Conservation (phyloP, 2,888 invertebrate species). For the Sympetrum striolatum region DNA sequence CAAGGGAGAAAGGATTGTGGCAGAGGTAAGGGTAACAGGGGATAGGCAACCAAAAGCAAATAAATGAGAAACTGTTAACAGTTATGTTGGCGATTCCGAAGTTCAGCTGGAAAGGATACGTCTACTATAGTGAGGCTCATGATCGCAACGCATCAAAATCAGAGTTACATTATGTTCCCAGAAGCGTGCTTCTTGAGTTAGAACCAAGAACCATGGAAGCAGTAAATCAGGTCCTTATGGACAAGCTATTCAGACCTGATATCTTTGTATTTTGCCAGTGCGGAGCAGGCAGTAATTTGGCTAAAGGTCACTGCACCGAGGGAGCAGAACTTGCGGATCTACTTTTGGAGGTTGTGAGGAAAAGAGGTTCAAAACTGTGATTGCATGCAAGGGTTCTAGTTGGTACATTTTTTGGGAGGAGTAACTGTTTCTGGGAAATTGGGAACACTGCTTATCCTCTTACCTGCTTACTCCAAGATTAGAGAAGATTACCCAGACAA, state of each 20-base stretch:
- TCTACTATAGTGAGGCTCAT: slow-evolving; percentile 91
- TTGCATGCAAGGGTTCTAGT: slow-evolving; percentile 71
- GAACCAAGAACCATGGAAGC: slow-evolving; percentile 78
- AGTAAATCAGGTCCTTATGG: slow-evolving; percentile 71
- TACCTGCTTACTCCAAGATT: too few relatives aligned
- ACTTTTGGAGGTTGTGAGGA: slow-evolving; percentile 79
- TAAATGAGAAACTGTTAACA: too few relatives aligned
- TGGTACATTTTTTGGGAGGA: slow-evolving; percentile 81
- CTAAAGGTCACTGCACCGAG: slow-evolving; percentile 69
- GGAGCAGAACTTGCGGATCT: slow-evolving; percentile 86
- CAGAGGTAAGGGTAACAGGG: too few relatives aligned
- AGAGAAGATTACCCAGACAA: slow-evolving; percentile 86
- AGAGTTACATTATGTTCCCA: slow-evolving; percentile 71
- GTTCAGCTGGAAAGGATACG: slow-evolving; percentile 88
- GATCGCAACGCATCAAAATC: background rate
- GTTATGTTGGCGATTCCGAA: slow-evolving; percentile 82
- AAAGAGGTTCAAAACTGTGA: slow-evolving; percentile 77
- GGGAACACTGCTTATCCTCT: slow-evolving; percentile 79
- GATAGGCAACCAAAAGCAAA: too few relatives aligned
- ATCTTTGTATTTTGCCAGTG: slow-evolving; percentile 71
- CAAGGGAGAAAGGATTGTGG: too few relatives aligned
- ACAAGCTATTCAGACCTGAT: slow-evolving; percentile 73
- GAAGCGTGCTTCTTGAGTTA: slow-evolving; percentile 70
- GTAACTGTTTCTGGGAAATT: slow-evolving; percentile 84
- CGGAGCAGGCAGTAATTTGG: slow-evolving; percentile 64